Evolutionary conservation across 1,140 invertebrate species (phyloP).

Genomic region (Cotesia vestalis): DNA sequence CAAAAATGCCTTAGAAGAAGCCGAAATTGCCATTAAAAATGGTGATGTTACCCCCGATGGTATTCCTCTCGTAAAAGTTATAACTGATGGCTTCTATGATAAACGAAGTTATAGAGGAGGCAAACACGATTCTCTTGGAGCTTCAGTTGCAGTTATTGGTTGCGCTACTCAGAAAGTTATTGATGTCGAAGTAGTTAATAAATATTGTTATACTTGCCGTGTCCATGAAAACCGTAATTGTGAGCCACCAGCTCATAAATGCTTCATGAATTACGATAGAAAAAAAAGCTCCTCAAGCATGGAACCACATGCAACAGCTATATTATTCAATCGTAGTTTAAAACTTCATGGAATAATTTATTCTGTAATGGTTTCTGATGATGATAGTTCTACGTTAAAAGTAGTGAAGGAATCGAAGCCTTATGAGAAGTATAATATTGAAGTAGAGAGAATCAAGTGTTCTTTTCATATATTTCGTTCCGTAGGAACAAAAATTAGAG

Average conservation of each 20-base stretch:
- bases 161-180: slow-evolving; percentile 50
- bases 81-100: slow-evolving; percentile 51
- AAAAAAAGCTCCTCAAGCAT: slow-evolving; percentile 9
- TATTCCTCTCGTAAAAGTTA: slow-evolving; percentile 51
- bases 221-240: slow-evolving; percentile 24
- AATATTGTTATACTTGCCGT: slow-evolving; percentile 48
- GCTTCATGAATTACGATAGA: slow-evolving; percentile 50
- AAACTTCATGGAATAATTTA: no score
- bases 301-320: no score
- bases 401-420: no score
- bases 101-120: slow-evolving; percentile 51
- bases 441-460: no score
- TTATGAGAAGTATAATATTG: no score
- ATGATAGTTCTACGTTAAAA: no score
- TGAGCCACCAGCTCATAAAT: slow-evolving; percentile 39
- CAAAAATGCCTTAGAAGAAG: slow-evolving; percentile 45
- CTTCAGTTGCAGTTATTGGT: slow-evolving; percentile 50
- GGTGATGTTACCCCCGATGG: slow-evolving; percentile 50
- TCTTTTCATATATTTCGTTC: no score
- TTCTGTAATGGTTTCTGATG: no score
- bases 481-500: no score
- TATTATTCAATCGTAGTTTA: no score
- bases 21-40: slow-evolving; percentile 42
- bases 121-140: slow-evolving; percentile 53
- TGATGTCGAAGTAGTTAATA: slow-evolving; percentile 55